Percentiles rank a stretch among this genome's conserved stretches.
phyloP scores from a whole-genome alignment of 2,113 vertebrate species.

The Dipodomys ordii region DNA sequence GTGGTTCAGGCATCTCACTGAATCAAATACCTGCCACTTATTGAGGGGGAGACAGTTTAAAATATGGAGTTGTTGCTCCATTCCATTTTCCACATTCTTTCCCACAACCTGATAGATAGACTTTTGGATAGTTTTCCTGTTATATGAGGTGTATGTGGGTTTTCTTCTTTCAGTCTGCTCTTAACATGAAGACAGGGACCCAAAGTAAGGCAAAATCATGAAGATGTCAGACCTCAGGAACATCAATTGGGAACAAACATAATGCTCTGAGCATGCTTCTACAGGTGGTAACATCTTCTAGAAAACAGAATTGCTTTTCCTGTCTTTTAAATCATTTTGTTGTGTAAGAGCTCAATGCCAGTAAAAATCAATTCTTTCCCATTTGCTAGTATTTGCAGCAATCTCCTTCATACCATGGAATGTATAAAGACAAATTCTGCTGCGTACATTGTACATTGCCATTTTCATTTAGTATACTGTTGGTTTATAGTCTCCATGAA shows the following conservation, averaged over 20 bases:
- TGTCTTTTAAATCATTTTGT: background rate
- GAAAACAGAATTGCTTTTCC: background rate
- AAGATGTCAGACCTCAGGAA: background rate
- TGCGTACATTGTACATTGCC: background rate
- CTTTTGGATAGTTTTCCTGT: background rate
- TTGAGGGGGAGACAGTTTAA: background rate
- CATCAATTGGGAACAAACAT: background rate
- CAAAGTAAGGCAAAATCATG: background rate
- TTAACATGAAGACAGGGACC: background rate
- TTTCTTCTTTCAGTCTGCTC: background rate
- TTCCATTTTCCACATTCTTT: background rate
- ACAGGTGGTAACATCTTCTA: background rate
- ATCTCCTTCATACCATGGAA: slow-evolving; percentile 1
- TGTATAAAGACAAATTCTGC: background rate
- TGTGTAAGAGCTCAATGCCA: background rate
- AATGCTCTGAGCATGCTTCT: background rate
- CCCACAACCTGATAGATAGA: background rate
- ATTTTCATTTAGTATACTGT: slow-evolving; percentile 26
- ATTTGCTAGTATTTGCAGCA: background rate
- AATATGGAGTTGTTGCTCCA: background rate
- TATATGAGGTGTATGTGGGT: background rate
- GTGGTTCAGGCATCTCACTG: background rate
- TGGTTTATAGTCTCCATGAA: slow-evolving; percentile 37
- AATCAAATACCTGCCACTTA: background rate
- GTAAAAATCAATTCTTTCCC: background rate